These are phyloP conservation scores for Jordanella pulchra DNA, from an alignment of 2,797 vertebrate genomes.

Conservation along the genomic window DNA sequence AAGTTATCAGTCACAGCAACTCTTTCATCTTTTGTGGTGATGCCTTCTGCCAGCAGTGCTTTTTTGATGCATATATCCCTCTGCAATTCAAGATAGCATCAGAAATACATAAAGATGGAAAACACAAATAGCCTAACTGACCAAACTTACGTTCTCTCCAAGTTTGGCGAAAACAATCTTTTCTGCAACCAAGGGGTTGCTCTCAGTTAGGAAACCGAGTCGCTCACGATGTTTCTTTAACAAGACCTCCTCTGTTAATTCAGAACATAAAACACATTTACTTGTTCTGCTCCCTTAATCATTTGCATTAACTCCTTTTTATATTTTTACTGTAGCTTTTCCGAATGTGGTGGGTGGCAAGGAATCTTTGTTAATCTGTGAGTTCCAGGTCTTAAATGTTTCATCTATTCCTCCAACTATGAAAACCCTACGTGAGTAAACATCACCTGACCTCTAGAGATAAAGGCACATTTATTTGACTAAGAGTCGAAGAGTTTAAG, in stretches of 20 bases:
- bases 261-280: neutral
- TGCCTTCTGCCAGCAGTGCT: conserved; percentile 30
- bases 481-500: neutral
- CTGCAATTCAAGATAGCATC: conserved; percentile 30
- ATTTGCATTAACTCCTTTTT: too few relatives aligned
- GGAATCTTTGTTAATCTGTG: too few relatives aligned
- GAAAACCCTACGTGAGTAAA: too few relatives aligned
- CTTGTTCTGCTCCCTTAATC: too few relatives aligned
- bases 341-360: too few relatives aligned
- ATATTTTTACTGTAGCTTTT: too few relatives aligned
- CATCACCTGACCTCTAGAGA: neutral
- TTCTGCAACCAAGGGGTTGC: accelerated
- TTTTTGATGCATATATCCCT: conserved; percentile 57
- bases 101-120: neutral
- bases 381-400: neutral
- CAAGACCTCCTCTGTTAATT: conserved; percentile 52
- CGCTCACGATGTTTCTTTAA: conserved; percentile 36
- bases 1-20: conserved; percentile 68
- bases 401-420: too few relatives aligned
- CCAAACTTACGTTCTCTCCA: conserved; percentile 50
- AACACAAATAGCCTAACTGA: neutral
- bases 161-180: conserved; percentile 58
- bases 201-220: conserved; percentile 57
- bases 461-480: neutral
- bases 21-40: conserved; percentile 10